A percentile compares a stretch with the other conserved stretches of the same genome.
These are phyloP conservation scores for Tapirus indicus DNA, from an alignment of 2,797 vertebrate genomes.

Conservation along the genomic window DNA sequence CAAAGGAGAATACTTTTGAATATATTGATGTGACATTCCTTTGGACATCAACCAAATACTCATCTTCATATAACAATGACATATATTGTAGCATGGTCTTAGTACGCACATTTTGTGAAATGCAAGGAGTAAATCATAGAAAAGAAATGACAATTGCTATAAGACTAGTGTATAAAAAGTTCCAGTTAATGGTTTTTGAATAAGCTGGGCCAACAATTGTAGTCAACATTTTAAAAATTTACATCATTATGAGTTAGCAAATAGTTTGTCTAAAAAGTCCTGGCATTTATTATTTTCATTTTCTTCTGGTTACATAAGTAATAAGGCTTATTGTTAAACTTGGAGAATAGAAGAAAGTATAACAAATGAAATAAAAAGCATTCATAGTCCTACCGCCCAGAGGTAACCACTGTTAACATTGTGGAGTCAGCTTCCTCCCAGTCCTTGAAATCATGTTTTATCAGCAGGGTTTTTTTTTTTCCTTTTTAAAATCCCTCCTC, in stretches of 20 bases:
- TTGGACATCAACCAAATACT: neutral
- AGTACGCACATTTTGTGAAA: neutral
- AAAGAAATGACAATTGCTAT: constrained; percentile 8
- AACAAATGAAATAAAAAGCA: constrained; percentile 24
- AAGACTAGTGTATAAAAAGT: constrained; percentile 12
- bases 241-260: constrained; percentile 2
- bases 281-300: constrained; percentile 57
- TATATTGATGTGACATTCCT: constrained; percentile 37
- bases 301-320: constrained; percentile 1
- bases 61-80: neutral
- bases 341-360: neutral
- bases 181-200: constrained; percentile 27
- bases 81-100: neutral
- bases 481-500: neutral
- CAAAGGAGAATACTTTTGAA: constrained; percentile 31
- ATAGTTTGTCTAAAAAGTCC: constrained; percentile 32
- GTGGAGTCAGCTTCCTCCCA: neutral
- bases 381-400: neutral
- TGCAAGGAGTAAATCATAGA: neutral
- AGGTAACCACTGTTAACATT: constrained; percentile 11
- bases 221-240: neutral
- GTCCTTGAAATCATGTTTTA: neutral
- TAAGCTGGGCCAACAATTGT: neutral
- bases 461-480: neutral
- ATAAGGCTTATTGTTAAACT: neutral